A percentile compares a stretch with the other conserved stretches of the same genome.
phyloP scores from a whole-genome alignment of 2,113 vertebrate species.

The Rattus rattus region DNA sequence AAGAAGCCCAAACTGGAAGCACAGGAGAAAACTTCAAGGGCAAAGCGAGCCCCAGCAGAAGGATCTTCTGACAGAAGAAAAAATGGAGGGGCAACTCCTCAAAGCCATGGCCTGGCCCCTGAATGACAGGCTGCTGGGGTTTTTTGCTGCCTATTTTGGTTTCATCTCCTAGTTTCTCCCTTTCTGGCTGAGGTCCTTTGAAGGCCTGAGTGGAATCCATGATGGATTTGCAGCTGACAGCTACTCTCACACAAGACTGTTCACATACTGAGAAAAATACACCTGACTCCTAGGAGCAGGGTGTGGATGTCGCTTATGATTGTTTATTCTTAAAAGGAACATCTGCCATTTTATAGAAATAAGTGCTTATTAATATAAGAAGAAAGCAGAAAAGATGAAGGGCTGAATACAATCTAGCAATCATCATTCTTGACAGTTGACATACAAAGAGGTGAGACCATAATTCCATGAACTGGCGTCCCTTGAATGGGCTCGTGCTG shows the following conservation, averaged over 20 bases:
- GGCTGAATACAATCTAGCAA: slow-evolving; percentile 48
- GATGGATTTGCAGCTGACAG: slow-evolving; percentile 23
- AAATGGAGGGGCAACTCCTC: background rate
- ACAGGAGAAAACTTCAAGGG: background rate
- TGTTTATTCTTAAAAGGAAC: slow-evolving; percentile 49
- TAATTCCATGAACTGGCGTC: slow-evolving; percentile 44
- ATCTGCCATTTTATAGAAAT: slow-evolving; percentile 48
- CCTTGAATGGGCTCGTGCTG: slow-evolving; percentile 10
- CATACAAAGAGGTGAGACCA: background rate
- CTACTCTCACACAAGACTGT: background rate
- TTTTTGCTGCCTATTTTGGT: background rate
- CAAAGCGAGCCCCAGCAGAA: background rate
- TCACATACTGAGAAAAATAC: slow-evolving; percentile 10
- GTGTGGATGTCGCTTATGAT: background rate
- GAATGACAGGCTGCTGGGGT: background rate
- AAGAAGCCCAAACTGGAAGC: background rate
- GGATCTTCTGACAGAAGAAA: background rate
- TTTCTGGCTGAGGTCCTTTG: slow-evolving; percentile 16
- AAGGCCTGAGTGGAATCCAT: background rate
- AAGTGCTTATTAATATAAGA: slow-evolving; percentile 69
- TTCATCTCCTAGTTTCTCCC: background rate
- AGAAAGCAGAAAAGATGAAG: slow-evolving; percentile 55
- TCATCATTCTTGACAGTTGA: slow-evolving; percentile 42
- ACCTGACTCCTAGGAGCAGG: slow-evolving; percentile 5
- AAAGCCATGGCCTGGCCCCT: background rate